Base-by-base conservation (phyloP, 64 coral and sea anemone species). In the Stichodactyla helianthus region DNA sequence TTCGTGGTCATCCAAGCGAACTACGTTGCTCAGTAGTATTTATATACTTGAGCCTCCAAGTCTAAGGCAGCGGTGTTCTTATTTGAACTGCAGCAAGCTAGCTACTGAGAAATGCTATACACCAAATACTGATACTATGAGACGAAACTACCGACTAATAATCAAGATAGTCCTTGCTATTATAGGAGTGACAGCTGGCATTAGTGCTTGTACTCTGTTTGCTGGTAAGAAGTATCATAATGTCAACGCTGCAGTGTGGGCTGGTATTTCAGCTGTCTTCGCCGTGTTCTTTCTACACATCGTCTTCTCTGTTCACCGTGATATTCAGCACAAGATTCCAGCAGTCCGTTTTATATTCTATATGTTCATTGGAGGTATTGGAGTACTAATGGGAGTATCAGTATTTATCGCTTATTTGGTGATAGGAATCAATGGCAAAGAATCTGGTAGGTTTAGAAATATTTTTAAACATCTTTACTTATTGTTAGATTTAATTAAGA, bases 101-200 rank as follows among this genome's bases (percentile, higher is more conserved):
- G 2, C 14, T 62, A 13, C 59, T 18, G 14, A 62, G 59, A 62
- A 62, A 4, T 62, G 18, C 12, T 11, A 5, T 3, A 62, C 18
- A 17, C 59, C 18, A 15, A 17, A 5, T 62, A 5, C 59, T 17
- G 13, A 18, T 11, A 70, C 22, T 20, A n/a, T 70, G 68, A 28
- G 19, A 71, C 68, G 68, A 11, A 71, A 10, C 9, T 31, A 71
- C 11, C 22, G 25, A 31, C 11, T 18, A 22, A 71, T 71, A 27
- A 71, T 79, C 44, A 71, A 83, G 31, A 61, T 85, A 26, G 77
- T 90, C 59, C 23, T 54, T 16, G 89, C 82, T 8, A n/a, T 81
- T 52, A 22, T 51, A 1, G 78, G 78, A 27, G 78, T 10, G 10
- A 15, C 12, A 52, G 50, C 78, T 52, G 78, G 78, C 1, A 81